Evolutionary conservation across 92 coral and sea anemone genomes (phyloP).

Genomic region (Phenganax marumi): DNA sequence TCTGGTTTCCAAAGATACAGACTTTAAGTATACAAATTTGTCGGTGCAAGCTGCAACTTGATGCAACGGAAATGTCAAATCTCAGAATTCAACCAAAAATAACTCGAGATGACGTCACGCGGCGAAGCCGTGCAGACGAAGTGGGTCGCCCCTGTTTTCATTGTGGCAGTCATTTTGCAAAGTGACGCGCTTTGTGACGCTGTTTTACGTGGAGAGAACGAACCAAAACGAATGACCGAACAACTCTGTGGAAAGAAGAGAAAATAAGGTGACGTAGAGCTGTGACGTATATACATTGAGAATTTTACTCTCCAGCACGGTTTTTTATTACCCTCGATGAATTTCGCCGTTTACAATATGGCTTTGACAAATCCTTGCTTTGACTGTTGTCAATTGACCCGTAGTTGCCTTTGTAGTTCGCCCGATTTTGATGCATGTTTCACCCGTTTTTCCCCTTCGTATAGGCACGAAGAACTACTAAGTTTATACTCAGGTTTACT

Average conservation of each 20-base stretch:
- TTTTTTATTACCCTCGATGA: constrained; percentile 57
- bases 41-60: too few species aligned
- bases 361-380: constrained; percentile 28
- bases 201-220: constrained; percentile 49
- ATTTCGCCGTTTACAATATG: constrained; percentile 42
- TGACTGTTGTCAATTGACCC: constrained; percentile 22
- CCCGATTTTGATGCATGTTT: constrained; percentile 25
- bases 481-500: not conserved
- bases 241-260: constrained; percentile 53
- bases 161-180: constrained; percentile 28
- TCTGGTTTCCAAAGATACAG: too few species aligned
- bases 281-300: constrained; percentile 94
- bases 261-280: constrained; percentile 99
- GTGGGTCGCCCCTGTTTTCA: constrained; percentile 27
- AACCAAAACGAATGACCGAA: constrained; percentile 28
- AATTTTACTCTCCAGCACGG: constrained; percentile 88
- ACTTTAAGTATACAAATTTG: too few species aligned
- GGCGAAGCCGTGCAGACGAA: not conserved
- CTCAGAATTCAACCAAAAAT: not conserved
- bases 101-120: constrained; percentile 22
- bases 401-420: constrained; percentile 2
- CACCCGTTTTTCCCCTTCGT: constrained; percentile 7
- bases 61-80: too few species aligned
- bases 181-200: constrained; percentile 53
- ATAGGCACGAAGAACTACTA: not conserved